phyloP scores from a whole-genome alignment of 2,113 vertebrate genomes.

The Bucco capensis region DNA sequence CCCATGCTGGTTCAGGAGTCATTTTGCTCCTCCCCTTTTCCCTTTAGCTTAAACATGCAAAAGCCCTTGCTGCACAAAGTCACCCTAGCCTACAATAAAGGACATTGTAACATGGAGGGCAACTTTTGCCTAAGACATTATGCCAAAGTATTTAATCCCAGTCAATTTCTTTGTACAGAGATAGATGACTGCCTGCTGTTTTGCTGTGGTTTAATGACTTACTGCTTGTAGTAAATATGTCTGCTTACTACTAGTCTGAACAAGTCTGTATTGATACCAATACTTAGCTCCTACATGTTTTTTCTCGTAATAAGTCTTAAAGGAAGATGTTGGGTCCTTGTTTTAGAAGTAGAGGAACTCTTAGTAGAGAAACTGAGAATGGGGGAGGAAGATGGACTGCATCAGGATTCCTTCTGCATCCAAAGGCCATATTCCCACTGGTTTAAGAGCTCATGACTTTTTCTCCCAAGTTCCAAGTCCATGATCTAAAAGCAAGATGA shows the following conservation, averaged over 20 bases:
- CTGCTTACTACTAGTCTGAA: neutral
- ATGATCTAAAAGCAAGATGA: neutral
- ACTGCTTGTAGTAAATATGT: neutral
- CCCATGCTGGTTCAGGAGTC: neutral
- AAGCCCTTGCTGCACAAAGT: neutral
- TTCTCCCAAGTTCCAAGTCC: neutral
- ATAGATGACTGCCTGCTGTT: neutral
- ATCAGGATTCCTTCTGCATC: neutral
- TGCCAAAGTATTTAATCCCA: neutral
- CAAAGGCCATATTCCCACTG: neutral
- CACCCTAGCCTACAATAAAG: neutral
- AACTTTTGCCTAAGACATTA: neutral
- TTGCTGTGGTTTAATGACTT: neutral
- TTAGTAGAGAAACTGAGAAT: neutral
- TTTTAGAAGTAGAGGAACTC: neutral
- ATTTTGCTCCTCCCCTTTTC: neutral
- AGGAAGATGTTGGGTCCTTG: neutral
- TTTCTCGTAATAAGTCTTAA: neutral
- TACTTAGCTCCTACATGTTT: neutral
- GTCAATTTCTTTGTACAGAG: neutral
- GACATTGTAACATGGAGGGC: neutral
- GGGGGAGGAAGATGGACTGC: neutral
- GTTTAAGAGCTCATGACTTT: neutral
- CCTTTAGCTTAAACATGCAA: neutral
- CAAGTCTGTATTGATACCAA: neutral